Base-by-base conservation (phyloP, 2,888 invertebrate species). In the Drosophila barbarae region DNA sequence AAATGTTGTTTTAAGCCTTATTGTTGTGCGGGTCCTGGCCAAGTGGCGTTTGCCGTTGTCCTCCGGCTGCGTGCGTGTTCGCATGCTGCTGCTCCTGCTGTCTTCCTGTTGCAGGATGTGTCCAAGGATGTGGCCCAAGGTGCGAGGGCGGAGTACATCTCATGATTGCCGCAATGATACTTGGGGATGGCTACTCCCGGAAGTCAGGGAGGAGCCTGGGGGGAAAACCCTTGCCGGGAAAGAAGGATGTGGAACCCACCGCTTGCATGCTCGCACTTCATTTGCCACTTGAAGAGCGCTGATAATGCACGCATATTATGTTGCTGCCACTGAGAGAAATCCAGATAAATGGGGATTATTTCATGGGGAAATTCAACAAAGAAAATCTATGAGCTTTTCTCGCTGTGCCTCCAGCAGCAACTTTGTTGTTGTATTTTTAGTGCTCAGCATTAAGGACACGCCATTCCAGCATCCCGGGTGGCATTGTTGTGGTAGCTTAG, bases 101-200 rank as follows among this genome's bases (percentile, higher is more conserved):
- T 56, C 66, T 73, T 82, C 80, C 83, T 71, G 78, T 60, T 76
- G 77, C 82, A 77, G 82, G 80, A 82, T 75, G 76, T 80, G 77
- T 77, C 69, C 41, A 44, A 71, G 78, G 80, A 80, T 72, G 69
- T 75, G 79, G 66, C 50, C 49, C 53, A 51, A 72, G 75, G 52
- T 46, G 30, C 30, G 26, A 46, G 23, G 32, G 13, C 7, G 46
- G 2, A 13, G 13, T 12, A 46, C 67, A 52, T 15, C 61, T 57
- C 56, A 34, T 61, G 56, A 74, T 71, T 63, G 67, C 65, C 70
- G 65, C 72, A 74, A 74, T 65, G 78, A 77, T 72, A 71, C 81
- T 82, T 75, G 59, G 75, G 55, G 56, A 46, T 4, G 10, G 26
- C 26, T 1, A 34, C 46, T 8, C 46, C 46, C 46, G 46, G 46